These are phyloP conservation scores for Pogonus chalceus DNA, from an alignment of 1,140 invertebrate genomes.

Conservation along the genomic window DNA sequence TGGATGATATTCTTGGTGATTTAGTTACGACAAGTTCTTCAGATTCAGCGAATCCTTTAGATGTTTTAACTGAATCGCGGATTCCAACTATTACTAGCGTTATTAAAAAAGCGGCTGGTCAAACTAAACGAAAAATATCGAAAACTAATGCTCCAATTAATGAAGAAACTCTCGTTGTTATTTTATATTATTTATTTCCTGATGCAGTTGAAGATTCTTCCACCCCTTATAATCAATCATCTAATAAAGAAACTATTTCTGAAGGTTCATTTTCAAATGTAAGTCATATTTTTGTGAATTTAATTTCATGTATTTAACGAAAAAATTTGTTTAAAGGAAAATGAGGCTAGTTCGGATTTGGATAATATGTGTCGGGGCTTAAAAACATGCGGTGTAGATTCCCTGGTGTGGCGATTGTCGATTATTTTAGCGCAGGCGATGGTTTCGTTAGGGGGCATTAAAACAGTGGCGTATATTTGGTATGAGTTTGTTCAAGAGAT, in stretches of 20 bases:
- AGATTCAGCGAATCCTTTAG: slow-evolving; percentile 35
- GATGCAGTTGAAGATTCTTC: slow-evolving; percentile 62
- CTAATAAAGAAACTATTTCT: slow-evolving; percentile 1
- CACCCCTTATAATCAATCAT: slow-evolving; percentile 31
- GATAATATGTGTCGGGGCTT: slow-evolving; percentile 36
- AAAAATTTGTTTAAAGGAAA: slow-evolving; percentile 14
- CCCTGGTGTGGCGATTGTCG: slow-evolving; percentile 76
- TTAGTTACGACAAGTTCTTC: slow-evolving; percentile 25
- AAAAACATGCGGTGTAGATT: slow-evolving; percentile 69
- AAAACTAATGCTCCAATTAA: slow-evolving; percentile 57
- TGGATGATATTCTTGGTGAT: slow-evolving; percentile 49
- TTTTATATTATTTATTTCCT: slow-evolving; percentile 81
- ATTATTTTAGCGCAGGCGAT: slow-evolving; percentile 69
- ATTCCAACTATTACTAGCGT: slow-evolving; percentile 45
- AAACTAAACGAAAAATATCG: slow-evolving; percentile 36
- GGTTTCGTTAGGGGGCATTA: slow-evolving; percentile 64
- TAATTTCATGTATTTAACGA: slow-evolving; percentile 9
- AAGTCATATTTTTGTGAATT: slow-evolving; percentile 24
- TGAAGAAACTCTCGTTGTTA: slow-evolving; percentile 60
- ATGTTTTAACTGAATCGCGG: slow-evolving; percentile 45
- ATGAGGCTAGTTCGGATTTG: slow-evolving; percentile 8
- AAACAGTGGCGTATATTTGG: slow-evolving; percentile 82
- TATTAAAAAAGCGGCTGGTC: slow-evolving; percentile 34
- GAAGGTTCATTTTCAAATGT: slow-evolving; percentile 20
- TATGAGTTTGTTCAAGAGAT: slow-evolving; percentile 85